phyloP scores from a whole-genome alignment of 2,113 vertebrate species.

The Parotia lawesii region DNA sequence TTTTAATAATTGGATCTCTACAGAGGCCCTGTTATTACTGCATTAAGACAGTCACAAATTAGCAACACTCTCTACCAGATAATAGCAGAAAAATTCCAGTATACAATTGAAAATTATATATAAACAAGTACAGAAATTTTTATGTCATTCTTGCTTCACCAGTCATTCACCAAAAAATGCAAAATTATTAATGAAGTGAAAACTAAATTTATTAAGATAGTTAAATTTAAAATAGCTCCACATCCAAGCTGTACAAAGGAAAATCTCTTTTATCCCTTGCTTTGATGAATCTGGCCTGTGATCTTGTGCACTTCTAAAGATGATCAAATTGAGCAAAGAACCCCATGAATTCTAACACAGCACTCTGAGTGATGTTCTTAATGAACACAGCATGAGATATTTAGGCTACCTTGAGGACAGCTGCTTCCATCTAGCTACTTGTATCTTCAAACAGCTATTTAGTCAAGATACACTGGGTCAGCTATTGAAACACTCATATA shows the following conservation, averaged over 20 bases:
- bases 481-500: not conserved
- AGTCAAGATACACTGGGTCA: not conserved
- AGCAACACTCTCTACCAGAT: not conserved
- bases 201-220: slow-evolving; percentile 10
- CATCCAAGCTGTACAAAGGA: slow-evolving; percentile 2
- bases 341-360: slow-evolving; percentile 8
- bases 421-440: slow-evolving; percentile 16
- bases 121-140: not conserved
- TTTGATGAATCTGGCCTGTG: slow-evolving; percentile 52
- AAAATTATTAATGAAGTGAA: not conserved
- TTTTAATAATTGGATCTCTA: not conserved
- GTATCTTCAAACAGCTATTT: slow-evolving; percentile 30
- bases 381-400: slow-evolving; percentile 51
- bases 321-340: slow-evolving; percentile 35
- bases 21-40: not conserved
- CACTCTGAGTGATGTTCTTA: slow-evolving; percentile 25
- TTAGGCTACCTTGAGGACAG: slow-evolving; percentile 40
- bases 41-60: not conserved
- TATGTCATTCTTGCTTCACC: not conserved
- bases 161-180: not conserved
- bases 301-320: slow-evolving; percentile 42
- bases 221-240: slow-evolving; percentile 29
- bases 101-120: not conserved
- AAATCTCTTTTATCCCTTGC: slow-evolving; percentile 36
- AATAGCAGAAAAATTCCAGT: not conserved